These are phyloP conservation scores for Pteruthius melanotis DNA, from an alignment of 2,113 vertebrate genomes.

Conservation along the genomic window DNA sequence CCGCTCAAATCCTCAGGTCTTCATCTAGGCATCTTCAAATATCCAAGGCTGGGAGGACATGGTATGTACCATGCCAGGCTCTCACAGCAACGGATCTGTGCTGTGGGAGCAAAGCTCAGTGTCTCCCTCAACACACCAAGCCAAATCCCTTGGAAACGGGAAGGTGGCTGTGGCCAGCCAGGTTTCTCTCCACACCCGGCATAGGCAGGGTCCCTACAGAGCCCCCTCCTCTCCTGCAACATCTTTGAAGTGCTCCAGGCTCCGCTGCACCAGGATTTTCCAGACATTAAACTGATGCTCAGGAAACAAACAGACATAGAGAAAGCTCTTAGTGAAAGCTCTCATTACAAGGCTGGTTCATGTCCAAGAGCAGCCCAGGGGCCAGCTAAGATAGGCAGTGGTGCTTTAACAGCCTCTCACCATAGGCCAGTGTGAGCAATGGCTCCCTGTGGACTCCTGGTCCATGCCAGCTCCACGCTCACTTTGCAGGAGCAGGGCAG, in stretches of 20 bases:
- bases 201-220: background rate
- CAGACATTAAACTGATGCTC: background rate
- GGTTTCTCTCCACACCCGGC: background rate
- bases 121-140: background rate
- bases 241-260: background rate
- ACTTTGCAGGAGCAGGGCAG: background rate
- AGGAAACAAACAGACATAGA: background rate
- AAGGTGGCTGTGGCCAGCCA: accelerated
- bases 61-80: accelerated
- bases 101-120: background rate
- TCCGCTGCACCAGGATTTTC: background rate
- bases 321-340: constrained; percentile 4
- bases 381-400: background rate
- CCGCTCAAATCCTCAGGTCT: background rate
- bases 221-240: background rate
- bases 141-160: background rate
- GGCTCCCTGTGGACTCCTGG: background rate
- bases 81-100: background rate
- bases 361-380: background rate
- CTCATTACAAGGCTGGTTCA: background rate
- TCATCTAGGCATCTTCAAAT: background rate
- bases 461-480: background rate
- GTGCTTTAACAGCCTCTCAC: background rate
- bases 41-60: background rate
- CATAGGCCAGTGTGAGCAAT: background rate